phyloP scores from a whole-genome alignment of 2,888 invertebrate species.

The Megamerina dolium region DNA sequence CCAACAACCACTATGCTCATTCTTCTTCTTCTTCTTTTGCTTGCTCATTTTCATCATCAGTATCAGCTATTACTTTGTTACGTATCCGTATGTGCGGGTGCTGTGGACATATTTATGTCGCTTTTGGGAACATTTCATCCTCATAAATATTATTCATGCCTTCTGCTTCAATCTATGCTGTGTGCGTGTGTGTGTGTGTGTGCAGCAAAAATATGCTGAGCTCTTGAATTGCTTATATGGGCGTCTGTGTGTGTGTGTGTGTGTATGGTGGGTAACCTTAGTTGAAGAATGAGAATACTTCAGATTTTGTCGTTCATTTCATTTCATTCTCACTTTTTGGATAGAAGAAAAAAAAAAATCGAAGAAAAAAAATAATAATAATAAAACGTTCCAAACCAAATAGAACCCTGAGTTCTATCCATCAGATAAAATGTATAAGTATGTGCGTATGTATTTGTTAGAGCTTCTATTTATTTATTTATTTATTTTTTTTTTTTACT shows the following conservation, averaged over 20 bases:
- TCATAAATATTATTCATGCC: conserved; percentile 46
- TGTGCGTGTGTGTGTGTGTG: not conserved
- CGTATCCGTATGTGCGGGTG: conserved; percentile 30
- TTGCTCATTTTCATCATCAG: no score
- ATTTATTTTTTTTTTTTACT: no score
- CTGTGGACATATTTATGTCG: conserved; percentile 47
- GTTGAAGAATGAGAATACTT: not conserved
- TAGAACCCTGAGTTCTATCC: conserved; percentile 14
- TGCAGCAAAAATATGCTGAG: conserved; percentile 4
- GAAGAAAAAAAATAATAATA: no score
- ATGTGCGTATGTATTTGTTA: no score
- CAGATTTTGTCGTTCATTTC: not conserved
- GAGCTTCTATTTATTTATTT: no score
- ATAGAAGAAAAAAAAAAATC: no score
- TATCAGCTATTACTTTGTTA: not conserved
- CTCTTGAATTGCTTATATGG: not conserved
- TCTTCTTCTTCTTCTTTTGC: no score
- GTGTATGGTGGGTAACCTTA: conserved; percentile 22
- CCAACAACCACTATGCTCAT: no score
- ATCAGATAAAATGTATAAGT: no score
- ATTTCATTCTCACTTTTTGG: conserved; percentile 5
- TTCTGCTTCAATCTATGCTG: conserved; percentile 28
- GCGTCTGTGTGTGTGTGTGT: conserved; percentile 3
- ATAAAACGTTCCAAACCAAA: no score
- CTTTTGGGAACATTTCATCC: conserved; percentile 46